Evolutionary conservation across 2,113 vertebrate genomes (phyloP).

Genomic region (Geococcyx californianus): DNA sequence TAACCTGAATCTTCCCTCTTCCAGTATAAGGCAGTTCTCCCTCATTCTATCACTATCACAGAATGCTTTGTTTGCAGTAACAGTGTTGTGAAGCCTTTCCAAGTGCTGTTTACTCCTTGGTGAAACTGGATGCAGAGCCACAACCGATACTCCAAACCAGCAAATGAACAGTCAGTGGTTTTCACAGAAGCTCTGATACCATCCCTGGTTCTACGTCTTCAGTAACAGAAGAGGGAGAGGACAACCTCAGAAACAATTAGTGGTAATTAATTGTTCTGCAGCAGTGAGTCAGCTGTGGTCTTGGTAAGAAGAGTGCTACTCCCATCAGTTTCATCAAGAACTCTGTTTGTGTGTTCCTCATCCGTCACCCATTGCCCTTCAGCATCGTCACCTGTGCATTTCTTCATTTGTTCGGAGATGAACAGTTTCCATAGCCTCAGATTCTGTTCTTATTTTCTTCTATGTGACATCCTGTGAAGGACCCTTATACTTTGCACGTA

Average conservation of each 20-base stretch:
- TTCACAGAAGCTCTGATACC: neutral
- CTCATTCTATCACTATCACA: no score
- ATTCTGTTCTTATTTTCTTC: neutral
- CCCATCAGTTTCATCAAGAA: neutral
- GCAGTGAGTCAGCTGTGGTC: neutral
- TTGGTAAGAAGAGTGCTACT: neutral
- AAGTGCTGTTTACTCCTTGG: neutral
- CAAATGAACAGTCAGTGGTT: neutral
- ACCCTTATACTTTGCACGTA: neutral
- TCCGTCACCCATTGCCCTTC: neutral
- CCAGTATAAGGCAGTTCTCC: no score
- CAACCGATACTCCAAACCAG: neutral
- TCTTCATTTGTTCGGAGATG: neutral
- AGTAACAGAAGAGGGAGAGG: neutral
- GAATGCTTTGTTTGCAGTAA: neutral
- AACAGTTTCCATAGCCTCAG: neutral
- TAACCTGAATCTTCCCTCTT: no score
- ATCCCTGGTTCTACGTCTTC: neutral
- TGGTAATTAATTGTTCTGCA: neutral
- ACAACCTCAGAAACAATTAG: neutral
- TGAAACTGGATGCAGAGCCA: neutral
- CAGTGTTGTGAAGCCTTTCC: neutral
- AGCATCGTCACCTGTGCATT: neutral
- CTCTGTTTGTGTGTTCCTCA: neutral
- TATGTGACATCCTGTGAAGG: neutral